phyloP scores from a whole-genome alignment of 2,888 invertebrate genomes.

The Pandemis cinnamomeana region DNA sequence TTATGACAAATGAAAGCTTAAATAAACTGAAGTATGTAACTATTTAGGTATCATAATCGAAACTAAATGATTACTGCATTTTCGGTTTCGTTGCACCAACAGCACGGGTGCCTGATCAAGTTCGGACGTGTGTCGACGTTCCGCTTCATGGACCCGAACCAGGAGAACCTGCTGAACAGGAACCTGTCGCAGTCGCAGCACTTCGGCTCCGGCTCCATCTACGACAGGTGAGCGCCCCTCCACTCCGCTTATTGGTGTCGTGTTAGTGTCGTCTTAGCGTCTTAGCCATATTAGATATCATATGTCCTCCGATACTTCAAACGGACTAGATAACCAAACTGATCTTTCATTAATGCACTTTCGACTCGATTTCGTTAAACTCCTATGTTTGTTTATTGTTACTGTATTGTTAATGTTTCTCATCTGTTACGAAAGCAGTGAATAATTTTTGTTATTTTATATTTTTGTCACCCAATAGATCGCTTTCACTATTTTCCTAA shows the following conservation, averaged over 20 bases:
- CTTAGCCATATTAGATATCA: conserved; percentile 42
- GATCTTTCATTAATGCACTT: conserved; percentile 30
- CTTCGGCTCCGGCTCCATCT: conserved; percentile 90
- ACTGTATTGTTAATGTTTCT: conserved; percentile 4
- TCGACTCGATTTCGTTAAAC: conserved; percentile 24
- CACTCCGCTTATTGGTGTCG: conserved; percentile 54
- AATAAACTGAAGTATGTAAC: neutral
- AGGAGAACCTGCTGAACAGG: conserved; percentile 91
- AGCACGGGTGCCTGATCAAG: conserved; percentile 93
- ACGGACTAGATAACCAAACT: conserved; percentile 13
- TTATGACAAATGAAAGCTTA: neutral
- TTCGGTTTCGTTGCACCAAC: conserved; percentile 42
- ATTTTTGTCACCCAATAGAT: conserved; percentile 12
- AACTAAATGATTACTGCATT: neutral
- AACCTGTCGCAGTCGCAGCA: conserved; percentile 89
- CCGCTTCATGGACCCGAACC: conserved; percentile 92
- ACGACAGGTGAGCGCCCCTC: conserved; percentile 88
- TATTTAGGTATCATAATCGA: neutral
- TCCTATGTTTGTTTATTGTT: conserved; percentile 6
- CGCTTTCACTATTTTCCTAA: conserved; percentile 47
- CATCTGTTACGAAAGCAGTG: conserved; percentile 35
- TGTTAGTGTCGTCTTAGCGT: conserved; percentile 56
- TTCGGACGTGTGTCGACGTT: conserved; percentile 94
- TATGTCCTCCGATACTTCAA: conserved; percentile 26
- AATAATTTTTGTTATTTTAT: conserved; percentile 24